Percentiles rank a stretch among this genome's conserved stretches.
Conservation (phyloP, 2,797 vertebrate genomes). For the Falco rusticolus region DNA sequence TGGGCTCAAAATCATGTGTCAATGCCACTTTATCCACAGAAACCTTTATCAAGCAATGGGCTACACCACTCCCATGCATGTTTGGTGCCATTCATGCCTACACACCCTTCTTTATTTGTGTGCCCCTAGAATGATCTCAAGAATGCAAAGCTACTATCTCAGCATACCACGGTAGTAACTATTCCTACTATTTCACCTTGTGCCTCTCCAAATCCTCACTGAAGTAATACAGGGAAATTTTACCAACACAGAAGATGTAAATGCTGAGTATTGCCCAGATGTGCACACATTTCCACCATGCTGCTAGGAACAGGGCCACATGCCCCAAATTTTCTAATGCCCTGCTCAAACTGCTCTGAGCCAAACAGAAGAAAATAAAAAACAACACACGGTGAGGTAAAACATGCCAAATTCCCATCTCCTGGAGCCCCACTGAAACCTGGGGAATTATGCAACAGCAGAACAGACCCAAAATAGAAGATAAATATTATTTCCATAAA, state of each 20-base stretch:
- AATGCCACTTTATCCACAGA: not conserved
- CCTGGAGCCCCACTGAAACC: not conserved
- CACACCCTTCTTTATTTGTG: not conserved
- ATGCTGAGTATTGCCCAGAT: no score
- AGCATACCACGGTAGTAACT: not conserved
- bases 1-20: not conserved
- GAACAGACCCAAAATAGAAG: not conserved
- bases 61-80: not conserved
- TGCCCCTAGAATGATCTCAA: not conserved
- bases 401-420: not conserved
- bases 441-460: not conserved
- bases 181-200: not conserved
- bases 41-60: not conserved
- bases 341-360: not conserved
- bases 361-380: not conserved
- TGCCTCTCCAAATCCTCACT: not conserved
- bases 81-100: not conserved
- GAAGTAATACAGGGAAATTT: not conserved
- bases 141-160: not conserved
- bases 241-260: not conserved
- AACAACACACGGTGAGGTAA: not conserved
- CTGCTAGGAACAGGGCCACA: not conserved
- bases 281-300: rapidly evolving
- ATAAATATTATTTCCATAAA: not conserved
- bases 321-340: not conserved